Percentiles rank a stretch among this genome's conserved stretches.
Evolutionary conservation across 2,113 vertebrate genomes (phyloP).

Genomic region (Penelope pileata): DNA sequence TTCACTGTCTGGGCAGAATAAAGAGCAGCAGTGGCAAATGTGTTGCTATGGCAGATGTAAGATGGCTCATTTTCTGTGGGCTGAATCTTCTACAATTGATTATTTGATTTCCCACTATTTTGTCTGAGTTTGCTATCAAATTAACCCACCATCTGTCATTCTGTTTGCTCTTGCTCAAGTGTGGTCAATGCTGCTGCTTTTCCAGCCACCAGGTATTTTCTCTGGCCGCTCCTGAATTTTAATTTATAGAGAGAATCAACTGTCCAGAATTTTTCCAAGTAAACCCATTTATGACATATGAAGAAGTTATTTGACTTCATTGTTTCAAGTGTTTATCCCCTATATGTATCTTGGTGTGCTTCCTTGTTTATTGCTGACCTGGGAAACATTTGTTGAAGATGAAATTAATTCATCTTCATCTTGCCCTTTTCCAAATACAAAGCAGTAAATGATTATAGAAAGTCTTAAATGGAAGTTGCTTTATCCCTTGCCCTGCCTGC

Average conservation of each 20-base stretch:
- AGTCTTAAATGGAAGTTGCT: not conserved
- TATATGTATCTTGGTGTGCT: not conserved
- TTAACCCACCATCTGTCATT: conserved; percentile 34
- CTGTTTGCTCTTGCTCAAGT: not conserved
- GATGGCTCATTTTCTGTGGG: conserved; percentile 30
- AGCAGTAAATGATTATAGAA: not conserved
- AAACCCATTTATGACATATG: not conserved
- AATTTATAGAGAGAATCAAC: not conserved
- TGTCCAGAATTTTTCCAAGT: not conserved
- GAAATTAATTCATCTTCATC: not conserved
- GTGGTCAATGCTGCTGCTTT: not conserved
- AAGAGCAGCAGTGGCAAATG: conserved; percentile 5
- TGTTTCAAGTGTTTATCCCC: not conserved
- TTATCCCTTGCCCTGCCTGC: not conserved
- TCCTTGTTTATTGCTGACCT: not conserved
- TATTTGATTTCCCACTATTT: conserved; percentile 54
- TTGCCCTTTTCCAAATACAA: not conserved
- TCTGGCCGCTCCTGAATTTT: not conserved
- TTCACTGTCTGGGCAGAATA: not conserved
- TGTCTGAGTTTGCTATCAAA: conserved; percentile 27
- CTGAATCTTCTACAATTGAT: conserved; percentile 11
- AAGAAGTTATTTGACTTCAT: not conserved
- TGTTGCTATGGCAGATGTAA: conserved; percentile 15
- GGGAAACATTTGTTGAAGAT: not conserved
- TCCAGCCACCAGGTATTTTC: not conserved